Evolutionary conservation across 2,888 invertebrate species (phyloP), one percentile per base, ranked within the genome.

Genomic region (Pogonocherus hispidulus): DNA sequence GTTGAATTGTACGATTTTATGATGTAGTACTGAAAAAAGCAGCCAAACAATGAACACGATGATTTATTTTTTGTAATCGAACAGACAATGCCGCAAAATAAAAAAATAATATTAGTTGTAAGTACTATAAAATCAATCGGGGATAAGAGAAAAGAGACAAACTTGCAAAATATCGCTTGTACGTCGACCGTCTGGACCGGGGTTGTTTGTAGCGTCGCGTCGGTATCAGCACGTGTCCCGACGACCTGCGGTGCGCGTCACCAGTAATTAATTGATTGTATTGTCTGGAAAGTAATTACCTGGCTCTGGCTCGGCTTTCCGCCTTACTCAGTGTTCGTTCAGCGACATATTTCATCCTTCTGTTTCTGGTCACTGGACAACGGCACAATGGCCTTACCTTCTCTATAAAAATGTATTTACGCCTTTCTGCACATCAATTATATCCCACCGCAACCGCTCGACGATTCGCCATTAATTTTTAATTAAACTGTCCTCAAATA

Each of bases 271-370:
- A 86, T 86, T 85, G 85, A 86, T 86, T 83, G 85, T 83, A 86
- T 86, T 86, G 85, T 86, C 84, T 84, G 82, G 82, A 85, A 85
- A 84, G 85, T 85, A 86, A 86, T 86, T 86, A 86, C 86, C 86
- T 86, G 86, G 83, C 81, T 81, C 80, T 80, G 69, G 70, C 70
- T 77, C 74, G 79, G 79, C 80, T 82, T 81, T 83, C 83, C 79
- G 82, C 80, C 80, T 80, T 77, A 74, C 78, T 27, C 27, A 3
- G 27, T 80, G 81, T 78, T 73, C 81, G 79, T 74, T 76, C 79
- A 76, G 67, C 72, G 79, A 81, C 79, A 84, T 84, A 84, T 83
- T 83, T 84, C 83, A 84, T 84, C 84, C 82, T 84, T 83, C 80
- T 81, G 79, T 79, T 84, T 83, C 83, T 82, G 83, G 83, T 81